Percentiles rank a stretch among this genome's conserved stretches.
These are phyloP conservation scores for Ardeotis arabs DNA, from an alignment of 2,113 vertebrate genomes.

Conservation along the genomic window DNA sequence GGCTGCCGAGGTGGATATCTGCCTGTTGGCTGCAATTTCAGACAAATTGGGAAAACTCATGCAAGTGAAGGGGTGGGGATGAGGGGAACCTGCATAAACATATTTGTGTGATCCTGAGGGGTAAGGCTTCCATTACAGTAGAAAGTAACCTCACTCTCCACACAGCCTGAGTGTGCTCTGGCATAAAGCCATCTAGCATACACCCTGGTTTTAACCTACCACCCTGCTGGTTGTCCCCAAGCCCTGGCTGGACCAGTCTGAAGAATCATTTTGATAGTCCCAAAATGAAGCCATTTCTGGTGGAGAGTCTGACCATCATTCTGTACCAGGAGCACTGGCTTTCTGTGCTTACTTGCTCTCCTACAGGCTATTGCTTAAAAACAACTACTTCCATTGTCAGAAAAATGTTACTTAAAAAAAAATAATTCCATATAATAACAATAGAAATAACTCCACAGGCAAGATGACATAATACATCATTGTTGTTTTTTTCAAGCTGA, in stretches of 20 bases:
- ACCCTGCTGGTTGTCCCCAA: accelerated
- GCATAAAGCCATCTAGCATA: neutral
- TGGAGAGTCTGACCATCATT: neutral
- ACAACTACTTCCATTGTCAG: neutral
- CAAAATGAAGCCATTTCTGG: neutral
- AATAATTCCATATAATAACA: neutral
- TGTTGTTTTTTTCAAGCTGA: neutral
- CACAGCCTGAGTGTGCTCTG: neutral
- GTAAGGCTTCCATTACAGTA: neutral
- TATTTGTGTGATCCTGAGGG: accelerated
- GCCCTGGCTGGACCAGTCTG: neutral
- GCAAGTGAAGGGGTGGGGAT: neutral
- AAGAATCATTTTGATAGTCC: neutral
- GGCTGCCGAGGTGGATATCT: accelerated
- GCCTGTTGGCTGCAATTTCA: neutral
- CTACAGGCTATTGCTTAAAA: neutral
- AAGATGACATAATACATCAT: neutral
- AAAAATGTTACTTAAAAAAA: neutral
- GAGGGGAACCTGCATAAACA: neutral
- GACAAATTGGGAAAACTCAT: neutral
- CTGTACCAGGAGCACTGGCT: neutral
- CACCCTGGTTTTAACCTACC: neutral
- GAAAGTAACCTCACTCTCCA: neutral
- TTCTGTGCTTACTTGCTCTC: neutral
- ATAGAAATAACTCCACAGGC: neutral